Evolutionary conservation across 1,140 invertebrate species (phyloP), one percentile per base, ranked within the genome.

Genomic region (Brachionus angularis): DNA sequence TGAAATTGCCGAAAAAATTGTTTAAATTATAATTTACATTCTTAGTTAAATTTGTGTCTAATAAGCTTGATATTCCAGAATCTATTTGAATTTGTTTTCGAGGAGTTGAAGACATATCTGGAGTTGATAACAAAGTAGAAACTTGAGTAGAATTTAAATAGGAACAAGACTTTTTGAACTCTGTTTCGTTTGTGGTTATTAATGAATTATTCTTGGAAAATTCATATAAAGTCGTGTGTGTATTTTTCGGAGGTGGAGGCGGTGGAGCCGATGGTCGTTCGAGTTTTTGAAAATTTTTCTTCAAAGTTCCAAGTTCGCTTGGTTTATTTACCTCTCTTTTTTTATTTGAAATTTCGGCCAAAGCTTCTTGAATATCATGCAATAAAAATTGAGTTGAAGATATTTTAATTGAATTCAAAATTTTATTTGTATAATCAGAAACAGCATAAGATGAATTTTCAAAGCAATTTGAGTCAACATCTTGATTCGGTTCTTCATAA

Each of bases 401-500:
- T n/a, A n/a, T n/a, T n/a, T n/a, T n/a, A n/a, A n/a, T n/a, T n/a
- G n/a, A 23, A 5, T 50, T 23, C 18, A 10, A 23, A 10, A 50
- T 5, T 25, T 50, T 50, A 27, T 23, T 50, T 1, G n/a, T 23
- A 50, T 8, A 5, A n/a, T n/a, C n/a, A 31, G 52, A 29, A 27
- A 1, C 18, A 2, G 18, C 47, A 25, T 47, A 47, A 4, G 52
- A 55, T 16, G 52, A 18, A 18, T 55, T 55, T 12, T 33, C 31
- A 33, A 55, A 55, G 21, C 31, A 55, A 55, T 33, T 33, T 16
- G 52, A 55, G 16, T 55, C 52, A 33, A 33, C 34, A 21, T 10
- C n/a, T 55, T n/a, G n/a, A n/a, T n/a, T n/a, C n/a, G 52, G n/a
- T 4, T 55, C 52, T 34, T 55, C 52, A 55, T 55, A 55, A 31